phyloP scores from a whole-genome alignment of 2,113 vertebrate genomes.

The Lutjanus erythropterus region DNA sequence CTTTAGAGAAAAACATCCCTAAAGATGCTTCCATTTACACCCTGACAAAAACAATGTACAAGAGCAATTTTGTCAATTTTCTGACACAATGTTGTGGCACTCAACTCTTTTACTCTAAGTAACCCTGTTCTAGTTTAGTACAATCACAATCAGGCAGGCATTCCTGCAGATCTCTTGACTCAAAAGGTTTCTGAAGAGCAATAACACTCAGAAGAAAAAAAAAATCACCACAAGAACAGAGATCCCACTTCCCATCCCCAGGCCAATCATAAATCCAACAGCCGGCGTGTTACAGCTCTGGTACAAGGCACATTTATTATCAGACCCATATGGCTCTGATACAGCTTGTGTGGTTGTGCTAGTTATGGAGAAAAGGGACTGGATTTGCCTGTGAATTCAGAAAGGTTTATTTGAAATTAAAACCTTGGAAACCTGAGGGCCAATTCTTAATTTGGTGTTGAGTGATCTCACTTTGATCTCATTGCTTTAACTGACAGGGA shows the following conservation, averaged over 20 bases:
- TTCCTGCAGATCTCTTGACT: neutral
- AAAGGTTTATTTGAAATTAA: slow-evolving; percentile 51
- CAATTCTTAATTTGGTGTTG: slow-evolving; percentile 44
- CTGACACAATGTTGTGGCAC: neutral
- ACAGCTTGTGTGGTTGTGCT: slow-evolving; percentile 17
- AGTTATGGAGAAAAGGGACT: neutral
- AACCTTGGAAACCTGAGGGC: slow-evolving; percentile 34
- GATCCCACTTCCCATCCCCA: slow-evolving; percentile 22
- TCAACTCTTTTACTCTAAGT: neutral
- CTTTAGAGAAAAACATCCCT: slow-evolving; percentile 6
- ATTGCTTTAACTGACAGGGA: slow-evolving; percentile 39
- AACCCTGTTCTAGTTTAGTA: slow-evolving; percentile 21
- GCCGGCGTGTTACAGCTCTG: neutral
- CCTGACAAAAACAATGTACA: neutral
- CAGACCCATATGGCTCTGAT: neutral
- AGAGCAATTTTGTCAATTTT: neutral
- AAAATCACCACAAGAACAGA: slow-evolving; percentile 9
- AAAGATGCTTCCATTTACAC: neutral
- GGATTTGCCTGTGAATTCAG: slow-evolving; percentile 11
- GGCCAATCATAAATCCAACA: slow-evolving; percentile 41
- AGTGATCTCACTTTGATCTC: slow-evolving; percentile 57
- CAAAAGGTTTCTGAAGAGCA: neutral
- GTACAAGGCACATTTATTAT: slow-evolving; percentile 37
- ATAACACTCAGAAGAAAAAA: slow-evolving; percentile 5
- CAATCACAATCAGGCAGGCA: neutral